A percentile compares a stretch with the other conserved stretches of the same genome.
Conservation (phyloP, 1,140 invertebrate genomes). For the Drosophila micromelanica region DNA sequence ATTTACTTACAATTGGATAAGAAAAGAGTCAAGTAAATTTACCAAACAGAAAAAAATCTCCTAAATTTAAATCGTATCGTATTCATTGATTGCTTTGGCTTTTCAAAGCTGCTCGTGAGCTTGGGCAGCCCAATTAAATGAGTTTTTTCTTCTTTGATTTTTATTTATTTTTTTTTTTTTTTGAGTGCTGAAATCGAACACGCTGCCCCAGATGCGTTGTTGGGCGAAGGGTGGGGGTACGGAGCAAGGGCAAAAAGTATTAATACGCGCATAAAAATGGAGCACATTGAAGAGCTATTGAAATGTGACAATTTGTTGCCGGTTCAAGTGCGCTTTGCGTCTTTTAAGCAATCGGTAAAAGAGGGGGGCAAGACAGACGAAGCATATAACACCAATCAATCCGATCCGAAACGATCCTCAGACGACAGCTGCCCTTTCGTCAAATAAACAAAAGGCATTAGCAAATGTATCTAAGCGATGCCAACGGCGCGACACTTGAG, state of each 20-base stretch:
- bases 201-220: conserved; percentile 42
- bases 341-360: conserved; percentile 57
- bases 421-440: conserved; percentile 74
- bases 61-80: conserved; percentile 34
- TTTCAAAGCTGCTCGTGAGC: conserved; percentile 10
- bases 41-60: conserved; percentile 1
- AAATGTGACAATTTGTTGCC: conserved; percentile 77
- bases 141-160: conserved; percentile 1
- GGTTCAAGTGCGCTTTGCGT: conserved; percentile 58
- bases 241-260: conserved; percentile 48
- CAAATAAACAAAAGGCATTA: conserved; percentile 78
- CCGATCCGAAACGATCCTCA: conserved; percentile 37
- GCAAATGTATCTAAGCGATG: conserved; percentile 72
- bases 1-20: background rate
- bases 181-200: conserved; percentile 49
- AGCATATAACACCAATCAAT: conserved; percentile 73
- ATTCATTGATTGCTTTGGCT: conserved; percentile 41
- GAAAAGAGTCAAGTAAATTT: conserved; percentile 16
- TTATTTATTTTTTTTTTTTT: conserved; percentile 6
- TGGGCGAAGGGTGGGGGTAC: background rate
- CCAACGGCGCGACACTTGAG: conserved; percentile 44
- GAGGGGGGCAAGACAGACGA: conserved; percentile 2
- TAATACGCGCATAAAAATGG: conserved; percentile 58
- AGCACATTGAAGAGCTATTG: conserved; percentile 66
- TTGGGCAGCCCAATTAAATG: conserved; percentile 33